Evolutionary conservation across 1,140 invertebrate genomes (phyloP), one percentile per base, ranked within the genome.

Genomic region (Hycleus cichorii): DNA sequence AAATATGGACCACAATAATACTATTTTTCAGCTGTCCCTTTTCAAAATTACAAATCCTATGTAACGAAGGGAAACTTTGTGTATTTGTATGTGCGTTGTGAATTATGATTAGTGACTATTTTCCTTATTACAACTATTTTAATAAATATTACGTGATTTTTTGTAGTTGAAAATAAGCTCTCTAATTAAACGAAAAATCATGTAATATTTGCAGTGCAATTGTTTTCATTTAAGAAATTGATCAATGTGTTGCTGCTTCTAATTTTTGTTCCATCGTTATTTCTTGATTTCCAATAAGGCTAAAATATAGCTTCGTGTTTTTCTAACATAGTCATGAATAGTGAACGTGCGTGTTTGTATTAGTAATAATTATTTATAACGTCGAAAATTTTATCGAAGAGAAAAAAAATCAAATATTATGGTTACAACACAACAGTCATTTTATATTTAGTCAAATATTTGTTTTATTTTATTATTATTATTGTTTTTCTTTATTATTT

Each of bases 321-420:
- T 32, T 32, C 18, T 32, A 32, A 32, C 32, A 32, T 57, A 57
- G 54, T 48, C 47, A 57, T 57, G 47, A 18, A 50, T 57, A 57
- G 56, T 57, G 56, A 45, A 44, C 44, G 56, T 57, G 56, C 49
- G 56, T 57, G 56, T 55, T 46, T 47, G 52, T 57, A 45, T 57
- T 57, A 44, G 47, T 49, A 27, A 32, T 50, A 32, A 49, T 49
- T 49, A 49, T 57, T 43, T 57, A 49, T 53, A 40, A 46, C 39
- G 4, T 3, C 39, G 11, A 5, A 32, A 32, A 32, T 32, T 32
- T 32, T 5, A 32, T 5, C 7, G 7, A 32, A 32, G 32, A 32
- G 7, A 32, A 32, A 32, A 7, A 32, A 32, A 32, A 32, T 4
- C 32, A 32, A 7, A 32, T 32, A 32, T 32, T 32, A 46, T 32